phyloP scores from a whole-genome alignment of 2,113 vertebrate species.

The Rhabdomys dilectus region DNA sequence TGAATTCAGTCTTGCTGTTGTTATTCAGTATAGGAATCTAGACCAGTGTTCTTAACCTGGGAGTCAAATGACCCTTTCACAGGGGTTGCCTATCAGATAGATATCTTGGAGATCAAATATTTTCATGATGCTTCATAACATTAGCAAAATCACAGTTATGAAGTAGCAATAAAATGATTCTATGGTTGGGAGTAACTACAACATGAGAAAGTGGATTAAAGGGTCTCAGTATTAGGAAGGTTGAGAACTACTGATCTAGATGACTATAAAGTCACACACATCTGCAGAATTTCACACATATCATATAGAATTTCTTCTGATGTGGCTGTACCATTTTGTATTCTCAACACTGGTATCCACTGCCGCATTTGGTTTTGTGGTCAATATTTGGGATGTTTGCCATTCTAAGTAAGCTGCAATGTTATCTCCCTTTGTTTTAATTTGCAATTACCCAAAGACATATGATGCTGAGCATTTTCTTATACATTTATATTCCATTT shows the following conservation, averaged over 20 bases:
- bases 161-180: neutral
- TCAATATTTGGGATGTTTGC: neutral
- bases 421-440: neutral
- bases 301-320: neutral
- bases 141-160: neutral
- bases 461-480: neutral
- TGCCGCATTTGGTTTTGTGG: neutral
- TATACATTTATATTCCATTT: neutral
- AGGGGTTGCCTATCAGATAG: neutral
- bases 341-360: neutral
- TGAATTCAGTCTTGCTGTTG: neutral
- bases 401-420: neutral
- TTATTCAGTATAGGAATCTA: neutral
- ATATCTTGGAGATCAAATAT: neutral
- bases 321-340: neutral
- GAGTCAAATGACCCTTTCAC: neutral
- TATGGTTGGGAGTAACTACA: neutral
- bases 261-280: neutral
- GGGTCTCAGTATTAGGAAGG: neutral
- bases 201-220: neutral
- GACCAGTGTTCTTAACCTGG: neutral
- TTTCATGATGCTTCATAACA: neutral
- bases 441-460: neutral
- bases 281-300: neutral
- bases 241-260: neutral